Base-by-base conservation (phyloP, 2,888 invertebrate genomes). In the Diaphora mendica region DNA sequence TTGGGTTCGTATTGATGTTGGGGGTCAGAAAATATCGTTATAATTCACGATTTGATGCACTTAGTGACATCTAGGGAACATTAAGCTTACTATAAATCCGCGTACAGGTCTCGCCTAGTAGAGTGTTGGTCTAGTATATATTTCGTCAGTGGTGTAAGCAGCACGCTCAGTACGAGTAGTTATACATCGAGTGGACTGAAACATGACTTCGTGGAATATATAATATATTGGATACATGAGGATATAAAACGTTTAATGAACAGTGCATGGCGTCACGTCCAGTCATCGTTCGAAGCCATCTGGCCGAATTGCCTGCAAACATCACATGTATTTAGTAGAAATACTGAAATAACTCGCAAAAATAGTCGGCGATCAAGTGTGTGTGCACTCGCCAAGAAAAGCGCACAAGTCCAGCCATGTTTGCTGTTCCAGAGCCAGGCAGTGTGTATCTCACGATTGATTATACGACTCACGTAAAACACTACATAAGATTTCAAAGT, bases 301-400 rank as follows among this genome's bases (percentile, higher is more conserved):
- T 77, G 77, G 77, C 44, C 64, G 64, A 64, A 70, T 68, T 68
- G 68, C 68, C 68, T 77, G 64, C 48, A 68, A 73, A 74, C 73
- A 77, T 55, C 64, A 72, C 67, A 74, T 74, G n/a, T 76, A 74
- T 74, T 71, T 67, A 51, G 64, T 55, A 77, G 66, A 72, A 74
- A 74, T 64, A 77, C 71, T 74, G 48, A 76, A 74, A 74, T 74
- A 72, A 74, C 70, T 26, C 59, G 69, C 64, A 69, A 76, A 76
- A 76, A 73, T 68, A 71, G 69, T 76, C 64, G 51, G 59, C 65
- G 33, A 70, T 65, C 68, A 55, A 70, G 35, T 55, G 64, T 66
- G 65, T 39, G 71, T 70, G 72, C 74, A 72, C 72, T 73, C 35
- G 77, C 77, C 74, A 74, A 74, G 76, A 77, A 65, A 71, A 74